A percentile compares a stretch with the other conserved stretches of the same genome.
phyloP scores from a whole-genome alignment of 2,797 vertebrate genomes.

The Spheniscus humboldti region DNA sequence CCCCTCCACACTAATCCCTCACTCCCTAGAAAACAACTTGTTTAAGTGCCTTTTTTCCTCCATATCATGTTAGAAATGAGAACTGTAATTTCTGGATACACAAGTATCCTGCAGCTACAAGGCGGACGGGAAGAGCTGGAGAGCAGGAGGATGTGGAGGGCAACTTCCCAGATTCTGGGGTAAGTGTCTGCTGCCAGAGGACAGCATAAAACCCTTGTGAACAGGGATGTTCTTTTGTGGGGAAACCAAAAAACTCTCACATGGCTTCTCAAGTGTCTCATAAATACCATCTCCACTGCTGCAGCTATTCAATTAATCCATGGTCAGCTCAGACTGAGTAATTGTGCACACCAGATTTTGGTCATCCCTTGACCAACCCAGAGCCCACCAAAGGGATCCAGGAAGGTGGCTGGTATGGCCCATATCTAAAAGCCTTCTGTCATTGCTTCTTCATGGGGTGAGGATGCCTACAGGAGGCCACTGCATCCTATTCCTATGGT shows the following conservation, averaged over 20 bases:
- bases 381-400: background rate
- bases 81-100: background rate
- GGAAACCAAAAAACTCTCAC: background rate
- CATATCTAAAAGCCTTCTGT: fast-evolving
- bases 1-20: background rate
- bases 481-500: background rate
- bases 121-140: background rate
- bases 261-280: background rate
- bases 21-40: background rate
- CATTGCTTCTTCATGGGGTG: background rate
- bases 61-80: background rate
- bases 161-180: background rate
- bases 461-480: background rate
- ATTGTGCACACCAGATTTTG: background rate
- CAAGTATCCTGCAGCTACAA: background rate
- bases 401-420: background rate
- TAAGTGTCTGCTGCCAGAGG: background rate
- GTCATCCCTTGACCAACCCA: background rate
- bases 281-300: background rate
- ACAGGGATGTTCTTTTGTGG: background rate
- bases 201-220: background rate
- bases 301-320: background rate
- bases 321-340: background rate
- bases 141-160: background rate
- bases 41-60: background rate